A percentile compares a stretch with the other conserved stretches of the same genome.
Evolutionary conservation across 2,888 invertebrate genomes (phyloP).

Genomic region (Pyrochroa serraticornis): DNA sequence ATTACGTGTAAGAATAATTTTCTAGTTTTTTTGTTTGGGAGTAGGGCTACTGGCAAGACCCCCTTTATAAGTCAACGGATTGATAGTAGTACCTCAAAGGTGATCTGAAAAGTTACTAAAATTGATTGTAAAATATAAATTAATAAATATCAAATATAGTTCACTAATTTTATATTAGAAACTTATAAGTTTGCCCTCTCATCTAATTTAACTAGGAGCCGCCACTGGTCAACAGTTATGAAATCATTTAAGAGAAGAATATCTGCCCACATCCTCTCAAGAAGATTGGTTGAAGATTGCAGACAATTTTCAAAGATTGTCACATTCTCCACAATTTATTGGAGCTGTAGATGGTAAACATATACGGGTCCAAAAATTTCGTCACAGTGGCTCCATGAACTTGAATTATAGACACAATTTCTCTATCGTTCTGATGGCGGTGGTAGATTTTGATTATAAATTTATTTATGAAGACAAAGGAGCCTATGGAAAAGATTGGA

Average conservation of each 20-base stretch:
- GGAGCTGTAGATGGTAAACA: constrained; percentile 11
- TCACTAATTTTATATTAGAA: too few relatives aligned
- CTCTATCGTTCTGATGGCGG: constrained; percentile 35
- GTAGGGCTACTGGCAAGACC: too few relatives aligned
- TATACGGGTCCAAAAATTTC: background rate
- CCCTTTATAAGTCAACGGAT: too few relatives aligned
- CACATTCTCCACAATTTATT: background rate
- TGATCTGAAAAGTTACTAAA: too few relatives aligned
- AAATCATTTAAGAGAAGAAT: background rate
- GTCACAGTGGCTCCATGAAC: background rate
- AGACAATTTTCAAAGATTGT: background rate
- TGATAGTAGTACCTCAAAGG: too few relatives aligned
- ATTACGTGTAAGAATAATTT: too few relatives aligned
- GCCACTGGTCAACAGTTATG: constrained; percentile 18
- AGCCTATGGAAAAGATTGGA: background rate
- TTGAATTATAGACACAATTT: constrained; percentile 11
- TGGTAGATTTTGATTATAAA: constrained; percentile 33
- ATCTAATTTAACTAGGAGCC: constrained; percentile 6
- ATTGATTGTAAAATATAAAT: too few relatives aligned
- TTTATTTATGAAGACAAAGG: constrained; percentile 37
- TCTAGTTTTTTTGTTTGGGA: too few relatives aligned
- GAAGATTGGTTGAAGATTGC: background rate
- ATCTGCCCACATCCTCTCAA: background rate
- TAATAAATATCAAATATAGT: too few relatives aligned
- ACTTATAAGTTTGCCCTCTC: constrained; percentile 14